Conservation (phyloP, 2,113 vertebrate genomes). For the Dunckerocampus dactyliophorus region DNA sequence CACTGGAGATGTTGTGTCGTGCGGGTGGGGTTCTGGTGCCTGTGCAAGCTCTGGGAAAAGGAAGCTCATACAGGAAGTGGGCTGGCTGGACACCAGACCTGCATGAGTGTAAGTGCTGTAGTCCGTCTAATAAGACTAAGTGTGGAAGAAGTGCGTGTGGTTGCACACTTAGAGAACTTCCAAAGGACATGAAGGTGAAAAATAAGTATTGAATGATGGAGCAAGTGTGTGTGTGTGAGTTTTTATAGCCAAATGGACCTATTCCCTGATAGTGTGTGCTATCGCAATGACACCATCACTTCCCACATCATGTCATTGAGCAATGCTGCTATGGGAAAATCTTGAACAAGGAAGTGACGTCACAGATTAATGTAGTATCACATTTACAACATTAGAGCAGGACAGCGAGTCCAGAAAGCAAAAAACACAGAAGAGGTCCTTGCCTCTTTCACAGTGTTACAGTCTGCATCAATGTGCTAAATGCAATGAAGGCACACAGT, state of each 20-base stretch:
- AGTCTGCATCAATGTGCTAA: too few relatives aligned
- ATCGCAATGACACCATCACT: constrained; percentile 1
- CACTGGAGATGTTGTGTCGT: constrained; percentile 6
- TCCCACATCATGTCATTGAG: constrained; percentile 25
- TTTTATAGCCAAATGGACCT: not conserved
- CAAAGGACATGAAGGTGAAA: constrained; percentile 7
- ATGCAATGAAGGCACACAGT: too few relatives aligned
- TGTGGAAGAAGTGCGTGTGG: not conserved
- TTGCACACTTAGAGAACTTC: not conserved
- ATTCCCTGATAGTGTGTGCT: not conserved
- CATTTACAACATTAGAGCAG: constrained; percentile 15
- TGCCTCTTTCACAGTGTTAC: too few relatives aligned
- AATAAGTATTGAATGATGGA: not conserved
- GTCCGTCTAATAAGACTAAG: constrained; percentile 8
- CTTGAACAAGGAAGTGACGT: not conserved
- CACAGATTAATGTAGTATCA: constrained; percentile 20
- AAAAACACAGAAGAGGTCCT: too few relatives aligned
- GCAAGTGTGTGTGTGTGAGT: not conserved
- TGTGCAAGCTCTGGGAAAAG: constrained; percentile 39
- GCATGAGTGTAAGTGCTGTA: constrained; percentile 21
- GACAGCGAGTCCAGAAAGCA: constrained; percentile 10
- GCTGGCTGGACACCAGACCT: constrained; percentile 29
- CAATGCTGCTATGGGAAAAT: constrained; percentile 23
- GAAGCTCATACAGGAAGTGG: constrained; percentile 51
- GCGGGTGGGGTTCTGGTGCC: constrained; percentile 28